These are phyloP conservation scores for Eustalomyia histrio DNA, from an alignment of 2,888 invertebrate species.

Conservation along the genomic window DNA sequence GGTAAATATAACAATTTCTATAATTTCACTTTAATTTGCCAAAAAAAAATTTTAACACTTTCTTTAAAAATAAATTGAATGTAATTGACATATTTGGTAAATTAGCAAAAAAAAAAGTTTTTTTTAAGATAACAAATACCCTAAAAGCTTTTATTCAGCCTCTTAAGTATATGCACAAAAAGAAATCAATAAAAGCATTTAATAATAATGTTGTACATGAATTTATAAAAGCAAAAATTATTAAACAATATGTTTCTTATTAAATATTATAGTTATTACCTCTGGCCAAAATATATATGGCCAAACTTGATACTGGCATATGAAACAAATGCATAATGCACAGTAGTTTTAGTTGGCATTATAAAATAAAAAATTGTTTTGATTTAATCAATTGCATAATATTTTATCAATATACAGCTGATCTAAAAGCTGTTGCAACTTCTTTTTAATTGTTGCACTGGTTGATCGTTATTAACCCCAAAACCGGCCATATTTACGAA, in stretches of 20 bases:
- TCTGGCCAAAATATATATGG: background rate
- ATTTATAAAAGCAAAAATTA: background rate
- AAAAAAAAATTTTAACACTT: slow-evolving; percentile 45
- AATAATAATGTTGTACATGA: background rate
- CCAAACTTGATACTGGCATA: background rate
- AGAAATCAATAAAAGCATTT: slow-evolving; percentile 13
- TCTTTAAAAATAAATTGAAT: slow-evolving; percentile 20
- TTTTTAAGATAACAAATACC: slow-evolving; percentile 2
- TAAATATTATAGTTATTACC: slow-evolving; percentile 10
- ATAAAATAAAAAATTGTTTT: no score
- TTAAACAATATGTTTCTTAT: slow-evolving; percentile 22
- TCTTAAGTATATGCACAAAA: slow-evolving; percentile 28
- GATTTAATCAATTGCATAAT: no score
- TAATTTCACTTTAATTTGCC: slow-evolving; percentile 3
- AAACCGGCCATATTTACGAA: no score
- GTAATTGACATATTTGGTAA: slow-evolving; percentile 46
- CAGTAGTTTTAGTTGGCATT: background rate
- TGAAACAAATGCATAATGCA: background rate
- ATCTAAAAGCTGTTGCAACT: no score
- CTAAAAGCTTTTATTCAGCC: slow-evolving; percentile 42
- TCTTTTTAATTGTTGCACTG: no score
- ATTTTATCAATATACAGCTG: no score
- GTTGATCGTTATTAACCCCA: no score
- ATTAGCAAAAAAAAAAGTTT: slow-evolving; percentile 22
- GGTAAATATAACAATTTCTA: slow-evolving; percentile 13